Base-by-base conservation (phyloP, 2,888 invertebrate genomes). In the Flabesymbios commensalis region DNA sequence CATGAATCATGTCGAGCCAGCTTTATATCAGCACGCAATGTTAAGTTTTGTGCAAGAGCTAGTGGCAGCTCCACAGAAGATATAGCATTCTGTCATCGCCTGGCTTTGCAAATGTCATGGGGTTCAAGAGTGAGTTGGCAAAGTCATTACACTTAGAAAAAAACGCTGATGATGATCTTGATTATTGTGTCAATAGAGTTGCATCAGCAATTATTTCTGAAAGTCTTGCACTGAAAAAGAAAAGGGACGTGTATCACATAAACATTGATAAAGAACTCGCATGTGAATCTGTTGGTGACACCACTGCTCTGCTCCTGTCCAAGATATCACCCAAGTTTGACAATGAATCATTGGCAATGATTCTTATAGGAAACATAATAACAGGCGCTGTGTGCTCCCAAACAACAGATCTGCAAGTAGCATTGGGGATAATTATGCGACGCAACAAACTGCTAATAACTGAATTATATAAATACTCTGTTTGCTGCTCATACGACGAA, bases 41-140 rank as follows among this genome's bases (percentile, higher is more conserved):
- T 45, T 45, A 7, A 45, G 24, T 22, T 19, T 24, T 19, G 45
- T 45, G 10, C n/a, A 19, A 22, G 45, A 19, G 24, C 14, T 10
- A 22, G 24, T 7, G 22, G 17, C 7, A 22, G 22, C 10, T 45
- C 45, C 10, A 10, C 24, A n/a, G n/a, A n/a, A n/a, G 45, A 45
- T 45, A 14, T 45, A 45, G 45, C 45, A 22, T 51, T 51, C 3
- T 31, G 26, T 31, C 1, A 31, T 51, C 33, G 28, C 29, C 51
- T 51, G 51, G 51, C 33, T 51, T 51, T n/a, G 51, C 51, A 51
- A 32, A 51, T 51, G 10, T 51, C 51, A 31, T 2, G 51, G 32
- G 51, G 19, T 51, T 51, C 51, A 51, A 33, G 32, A 51, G 32
- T 51, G 51, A 51, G 2, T 51, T 51, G 52, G 31, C 52, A 17